Evolutionary conservation across 2,113 vertebrate genomes (phyloP), one percentile per base, ranked within the genome.

Genomic region (Tympanuchus pallidicinctus): DNA sequence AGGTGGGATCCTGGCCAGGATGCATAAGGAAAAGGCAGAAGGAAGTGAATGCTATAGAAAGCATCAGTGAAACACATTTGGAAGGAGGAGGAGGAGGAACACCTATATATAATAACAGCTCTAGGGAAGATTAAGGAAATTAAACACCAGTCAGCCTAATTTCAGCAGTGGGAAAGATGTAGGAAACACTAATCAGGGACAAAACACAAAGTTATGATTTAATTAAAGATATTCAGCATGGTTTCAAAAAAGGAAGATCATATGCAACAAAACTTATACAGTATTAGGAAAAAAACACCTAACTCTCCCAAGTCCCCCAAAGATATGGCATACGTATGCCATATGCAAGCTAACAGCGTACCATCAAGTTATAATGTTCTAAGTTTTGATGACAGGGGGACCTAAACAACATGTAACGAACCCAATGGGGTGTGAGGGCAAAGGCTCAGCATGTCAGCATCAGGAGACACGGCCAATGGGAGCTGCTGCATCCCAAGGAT

Each of bases 181-280:
- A 97, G 95, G 95, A 97, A 97, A 97, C 95, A 95, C 97, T 97
- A 97, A 98, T 98, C 97, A 98, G 95, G 95, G 96, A 96, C 97
- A 97, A 98, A 98, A 97, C 94, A 97, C 93, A 92, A 98, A 98
- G 97, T 98, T 98, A 98, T 97, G 97, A 98, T 98, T 98, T 98
- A 98, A 98, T 98, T 98, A 97, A 98, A 98, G 98, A 97, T 98
- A 98, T 97, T 98, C 97, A 97, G 97, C 97, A 97, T 93, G 97
- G 96, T 97, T 97, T 98, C 98, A 97, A 97, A 98, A 98, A 98
- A 98, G 95, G 97, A 97, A 98, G 96, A 94, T 97, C 97, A 97
- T 96, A 97, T 50, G 71, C 98, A 98, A 98, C 97, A 97, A 97
- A 98, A 96, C 96, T 97, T 97, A 97, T 96, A 97, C 98, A 97